Conservation (phyloP, 2,797 vertebrate species). For the Lerista edwardsae region DNA sequence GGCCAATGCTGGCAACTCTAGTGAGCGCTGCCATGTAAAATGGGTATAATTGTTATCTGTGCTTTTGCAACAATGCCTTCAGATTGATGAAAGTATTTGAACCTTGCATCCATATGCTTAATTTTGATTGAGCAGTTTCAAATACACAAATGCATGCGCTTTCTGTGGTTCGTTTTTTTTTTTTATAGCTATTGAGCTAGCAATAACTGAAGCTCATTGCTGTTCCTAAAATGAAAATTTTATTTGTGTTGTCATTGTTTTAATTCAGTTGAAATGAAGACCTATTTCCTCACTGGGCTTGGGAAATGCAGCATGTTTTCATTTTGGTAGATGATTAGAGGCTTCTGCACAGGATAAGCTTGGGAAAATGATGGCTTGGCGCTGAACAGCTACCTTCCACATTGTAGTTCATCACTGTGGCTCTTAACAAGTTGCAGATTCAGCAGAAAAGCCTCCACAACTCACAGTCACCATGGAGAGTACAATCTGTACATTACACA, state of each 20-base stretch:
- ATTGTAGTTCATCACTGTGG: conserved; percentile 2
- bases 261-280: background rate
- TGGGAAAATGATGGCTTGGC: conserved; percentile 15
- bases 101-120: background rate
- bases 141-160: background rate
- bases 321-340: conserved; percentile 22
- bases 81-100: background rate
- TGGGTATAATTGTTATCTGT: too few species aligned
- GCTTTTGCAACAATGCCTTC: background rate
- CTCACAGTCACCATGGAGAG: conserved; percentile 16
- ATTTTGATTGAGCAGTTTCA: background rate
- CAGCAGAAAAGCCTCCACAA: conserved; percentile 25
- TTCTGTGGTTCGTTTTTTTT: background rate
- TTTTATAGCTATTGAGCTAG: background rate
- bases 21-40: background rate
- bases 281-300: background rate
- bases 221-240: background rate
- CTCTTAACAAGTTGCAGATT: conserved; percentile 17
- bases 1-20: background rate
- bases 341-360: background rate
- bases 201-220: background rate
- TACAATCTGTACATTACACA: conserved; percentile 8
- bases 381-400: background rate
- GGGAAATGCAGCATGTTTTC: background rate
- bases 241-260: background rate